Conservation (phyloP, 2,888 invertebrate genomes). For the Alentia gelatinosa region DNA sequence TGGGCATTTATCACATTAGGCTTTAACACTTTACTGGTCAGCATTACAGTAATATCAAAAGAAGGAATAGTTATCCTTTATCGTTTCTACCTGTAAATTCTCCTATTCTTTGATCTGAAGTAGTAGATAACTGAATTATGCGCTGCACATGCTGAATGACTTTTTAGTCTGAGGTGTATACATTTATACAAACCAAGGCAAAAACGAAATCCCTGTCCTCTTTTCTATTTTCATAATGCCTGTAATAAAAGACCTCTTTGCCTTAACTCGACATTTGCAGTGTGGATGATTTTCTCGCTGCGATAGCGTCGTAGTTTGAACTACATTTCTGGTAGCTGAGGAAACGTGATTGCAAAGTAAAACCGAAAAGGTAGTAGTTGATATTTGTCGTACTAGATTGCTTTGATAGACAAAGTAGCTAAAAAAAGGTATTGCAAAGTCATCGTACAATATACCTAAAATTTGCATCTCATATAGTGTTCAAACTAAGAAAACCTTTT, state of each 20-base stretch:
- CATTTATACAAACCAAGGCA: background rate
- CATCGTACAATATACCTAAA: no score
- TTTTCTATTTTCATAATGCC: constrained; percentile 36
- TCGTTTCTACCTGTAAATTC: no score
- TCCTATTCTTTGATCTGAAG: background rate
- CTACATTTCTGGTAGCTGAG: background rate
- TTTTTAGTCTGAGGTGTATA: background rate
- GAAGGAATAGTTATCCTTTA: no score
- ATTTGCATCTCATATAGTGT: background rate
- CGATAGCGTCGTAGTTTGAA: background rate
- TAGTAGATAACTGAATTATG: background rate
- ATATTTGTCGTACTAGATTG: no score
- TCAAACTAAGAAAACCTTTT: background rate
- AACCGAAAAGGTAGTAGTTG: no score
- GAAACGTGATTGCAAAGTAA: background rate
- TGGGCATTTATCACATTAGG: no score
- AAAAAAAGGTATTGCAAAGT: no score
- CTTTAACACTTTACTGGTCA: no score
- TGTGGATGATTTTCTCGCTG: background rate
- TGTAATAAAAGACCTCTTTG: background rate
- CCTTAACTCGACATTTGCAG: background rate
- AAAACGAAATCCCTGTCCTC: background rate
- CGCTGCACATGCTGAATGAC: background rate
- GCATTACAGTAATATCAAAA: no score
- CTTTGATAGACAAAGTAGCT: no score